Percentiles rank a stretch among this genome's conserved stretches.
Conservation (phyloP, 37 sponge, comb jelly and placozoan species). For the Dysidea cf. avara region DNA sequence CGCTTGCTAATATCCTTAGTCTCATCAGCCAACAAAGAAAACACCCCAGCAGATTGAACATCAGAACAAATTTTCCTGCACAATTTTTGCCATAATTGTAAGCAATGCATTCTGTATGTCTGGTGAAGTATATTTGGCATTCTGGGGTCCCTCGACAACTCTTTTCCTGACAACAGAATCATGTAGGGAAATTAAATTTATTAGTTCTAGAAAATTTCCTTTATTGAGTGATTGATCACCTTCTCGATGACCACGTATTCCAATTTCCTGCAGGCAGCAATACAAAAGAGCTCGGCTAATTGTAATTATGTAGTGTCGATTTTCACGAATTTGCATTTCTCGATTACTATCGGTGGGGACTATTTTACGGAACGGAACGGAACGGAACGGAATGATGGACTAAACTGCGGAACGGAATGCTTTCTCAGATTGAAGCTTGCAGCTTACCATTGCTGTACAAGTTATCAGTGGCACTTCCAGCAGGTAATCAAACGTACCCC, state of each 20-base stretch:
- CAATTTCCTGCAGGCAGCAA: constrained; percentile 63
- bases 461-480: too few species aligned
- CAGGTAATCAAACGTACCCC: too few species aligned
- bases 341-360: too few species aligned
- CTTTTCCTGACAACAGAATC: constrained; percentile 26
- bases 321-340: constrained; percentile 40
- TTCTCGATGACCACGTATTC: constrained; percentile 63
- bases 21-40: constrained; percentile 36
- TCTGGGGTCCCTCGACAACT: constrained; percentile 29
- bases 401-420: too few species aligned
- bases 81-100: constrained; percentile 39
- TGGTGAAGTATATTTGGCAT: constrained; percentile 70
- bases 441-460: too few species aligned
- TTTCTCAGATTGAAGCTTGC: too few species aligned
- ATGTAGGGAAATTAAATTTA: constrained; percentile 46
- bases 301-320: constrained; percentile 60
- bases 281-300: constrained; percentile 50
- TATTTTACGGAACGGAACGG: too few species aligned
- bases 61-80: constrained; percentile 8
- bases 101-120: constrained; percentile 39
- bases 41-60: constrained; percentile 22
- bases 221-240: constrained; percentile 55
- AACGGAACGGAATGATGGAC: too few species aligned
- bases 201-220: constrained; percentile 60
- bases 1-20: constrained; percentile 34